Conservation (phyloP, 1,140 invertebrate genomes). For the Aphis craccivora region DNA sequence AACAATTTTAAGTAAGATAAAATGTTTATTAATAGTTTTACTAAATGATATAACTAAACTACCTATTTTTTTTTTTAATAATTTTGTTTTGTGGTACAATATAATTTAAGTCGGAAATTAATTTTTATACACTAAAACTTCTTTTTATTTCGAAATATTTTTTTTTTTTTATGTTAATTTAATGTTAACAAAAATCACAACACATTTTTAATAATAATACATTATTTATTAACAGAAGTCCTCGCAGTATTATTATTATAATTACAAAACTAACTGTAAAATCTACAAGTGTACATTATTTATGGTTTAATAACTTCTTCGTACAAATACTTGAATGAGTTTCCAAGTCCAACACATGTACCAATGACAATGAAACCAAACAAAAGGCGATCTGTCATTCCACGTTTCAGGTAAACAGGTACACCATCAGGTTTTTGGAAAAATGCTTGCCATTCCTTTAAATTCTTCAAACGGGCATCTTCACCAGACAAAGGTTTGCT, state of each 20-base stretch:
- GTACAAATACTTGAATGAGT: conserved; percentile 45
- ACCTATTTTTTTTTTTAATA: not conserved
- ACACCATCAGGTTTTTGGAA: conserved; percentile 47
- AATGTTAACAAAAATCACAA: not conserved
- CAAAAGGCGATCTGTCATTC: conserved; percentile 12
- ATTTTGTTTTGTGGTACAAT: not conserved
- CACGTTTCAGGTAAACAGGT: conserved; percentile 42
- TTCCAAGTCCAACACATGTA: not conserved
- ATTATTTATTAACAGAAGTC: not conserved
- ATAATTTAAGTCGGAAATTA: not conserved
- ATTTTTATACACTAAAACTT: not conserved
- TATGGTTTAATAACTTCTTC: conserved; percentile 49
- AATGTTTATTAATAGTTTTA: not conserved
- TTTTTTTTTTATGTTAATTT: not conserved
- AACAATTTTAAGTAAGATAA: not conserved
- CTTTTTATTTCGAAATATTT: conserved; percentile 7
- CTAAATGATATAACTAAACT: not conserved
- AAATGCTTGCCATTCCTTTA: conserved; percentile 38
- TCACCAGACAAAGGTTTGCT: not conserved
- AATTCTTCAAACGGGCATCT: not conserved
- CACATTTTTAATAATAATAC: conserved; percentile 8
- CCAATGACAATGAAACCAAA: conserved; percentile 35
- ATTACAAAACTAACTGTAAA: conserved; percentile 31
- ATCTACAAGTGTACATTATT: conserved; percentile 3
- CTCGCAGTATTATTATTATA: conserved; percentile 30